phyloP scores from a whole-genome alignment of 2,113 vertebrate species.

The Cheilinus undulatus region DNA sequence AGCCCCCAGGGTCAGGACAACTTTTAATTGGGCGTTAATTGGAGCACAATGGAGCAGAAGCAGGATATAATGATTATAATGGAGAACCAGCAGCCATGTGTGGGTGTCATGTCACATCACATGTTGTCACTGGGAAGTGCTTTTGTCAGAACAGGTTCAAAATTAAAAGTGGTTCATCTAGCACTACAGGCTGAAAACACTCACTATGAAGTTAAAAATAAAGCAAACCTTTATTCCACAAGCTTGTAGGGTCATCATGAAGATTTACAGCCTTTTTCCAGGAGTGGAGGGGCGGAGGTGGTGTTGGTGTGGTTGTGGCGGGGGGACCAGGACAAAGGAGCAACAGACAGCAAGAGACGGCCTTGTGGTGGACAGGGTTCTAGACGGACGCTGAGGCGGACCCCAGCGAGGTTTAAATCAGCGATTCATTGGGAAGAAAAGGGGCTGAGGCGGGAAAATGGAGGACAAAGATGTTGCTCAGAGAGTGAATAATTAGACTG shows the following conservation, averaged over 20 bases:
- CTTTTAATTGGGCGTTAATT: constrained; percentile 8
- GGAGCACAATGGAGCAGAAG: background rate
- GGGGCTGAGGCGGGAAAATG: background rate
- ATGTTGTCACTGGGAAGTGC: background rate
- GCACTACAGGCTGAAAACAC: background rate
- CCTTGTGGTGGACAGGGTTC: background rate
- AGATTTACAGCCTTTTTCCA: background rate
- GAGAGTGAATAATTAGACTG: background rate
- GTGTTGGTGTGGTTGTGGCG: background rate
- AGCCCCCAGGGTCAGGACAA: background rate
- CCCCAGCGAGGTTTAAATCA: background rate
- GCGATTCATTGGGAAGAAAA: background rate
- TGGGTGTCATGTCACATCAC: background rate
- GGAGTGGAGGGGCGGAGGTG: background rate
- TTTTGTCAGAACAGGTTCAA: constrained; percentile 21
- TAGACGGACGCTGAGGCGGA: background rate
- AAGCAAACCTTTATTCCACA: background rate
- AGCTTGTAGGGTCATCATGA: background rate
- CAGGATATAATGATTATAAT: background rate
- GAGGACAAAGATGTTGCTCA: background rate
- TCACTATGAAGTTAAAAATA: background rate
- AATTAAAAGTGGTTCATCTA: background rate
- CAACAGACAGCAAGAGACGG: constrained; percentile 3
- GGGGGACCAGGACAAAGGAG: background rate
- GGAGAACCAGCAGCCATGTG: background rate